Conservation (phyloP, 2,113 vertebrate species). For the Prionailurus bengalensis region DNA sequence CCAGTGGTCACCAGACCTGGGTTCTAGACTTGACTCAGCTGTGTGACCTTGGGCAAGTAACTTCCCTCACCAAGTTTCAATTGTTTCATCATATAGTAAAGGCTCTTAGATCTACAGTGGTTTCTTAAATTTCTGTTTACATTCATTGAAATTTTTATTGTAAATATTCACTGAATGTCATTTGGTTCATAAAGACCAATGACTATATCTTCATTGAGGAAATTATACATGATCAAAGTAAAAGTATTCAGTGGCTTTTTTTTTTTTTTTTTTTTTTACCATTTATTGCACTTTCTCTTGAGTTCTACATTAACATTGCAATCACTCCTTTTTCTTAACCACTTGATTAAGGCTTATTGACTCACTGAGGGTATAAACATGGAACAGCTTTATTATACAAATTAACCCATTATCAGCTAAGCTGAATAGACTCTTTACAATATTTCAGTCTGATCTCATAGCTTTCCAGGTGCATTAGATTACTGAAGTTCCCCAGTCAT, state of each 20-base stretch:
- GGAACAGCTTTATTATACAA: slow-evolving; percentile 39
- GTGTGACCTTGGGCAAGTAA: not conserved
- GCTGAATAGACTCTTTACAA: not conserved
- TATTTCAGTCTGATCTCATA: not conserved
- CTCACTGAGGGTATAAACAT: not conserved
- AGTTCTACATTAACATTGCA: not conserved
- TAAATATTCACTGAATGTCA: not conserved
- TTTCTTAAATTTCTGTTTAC: not conserved
- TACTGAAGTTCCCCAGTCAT: not conserved
- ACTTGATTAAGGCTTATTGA: slow-evolving; percentile 55
- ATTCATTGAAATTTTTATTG: not conserved
- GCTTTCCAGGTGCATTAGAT: not conserved
- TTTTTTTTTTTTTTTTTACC: not conserved
- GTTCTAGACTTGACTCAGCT: not conserved
- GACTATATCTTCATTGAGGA: slow-evolving; percentile 13
- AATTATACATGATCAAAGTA: slow-evolving; percentile 48
- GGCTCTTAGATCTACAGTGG: not conserved
- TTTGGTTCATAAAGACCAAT: not conserved
- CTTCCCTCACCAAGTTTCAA: not conserved
- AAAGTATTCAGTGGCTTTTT: not conserved
- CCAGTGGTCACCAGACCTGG: not conserved
- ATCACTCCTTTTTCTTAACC: not conserved
- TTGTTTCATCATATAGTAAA: not conserved
- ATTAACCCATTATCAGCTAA: slow-evolving; percentile 18
- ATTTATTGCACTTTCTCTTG: slow-evolving; percentile 33